phyloP scores from a whole-genome alignment of 2,113 vertebrate genomes.

The Urocynchramus pylzowi region DNA sequence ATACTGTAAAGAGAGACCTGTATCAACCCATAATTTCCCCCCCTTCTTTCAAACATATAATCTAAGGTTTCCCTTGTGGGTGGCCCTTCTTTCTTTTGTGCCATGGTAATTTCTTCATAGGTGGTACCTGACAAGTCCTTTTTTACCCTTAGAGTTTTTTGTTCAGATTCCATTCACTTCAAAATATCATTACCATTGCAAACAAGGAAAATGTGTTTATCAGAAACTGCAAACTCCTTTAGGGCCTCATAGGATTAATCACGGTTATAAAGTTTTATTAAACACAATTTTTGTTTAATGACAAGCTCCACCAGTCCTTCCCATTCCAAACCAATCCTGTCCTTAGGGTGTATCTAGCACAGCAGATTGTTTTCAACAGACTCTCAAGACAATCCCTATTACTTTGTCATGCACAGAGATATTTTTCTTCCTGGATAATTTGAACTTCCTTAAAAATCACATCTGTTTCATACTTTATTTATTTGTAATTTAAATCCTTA shows the following conservation, averaged over 20 bases:
- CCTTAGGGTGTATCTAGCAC: conserved; percentile 83
- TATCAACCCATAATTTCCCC: background rate
- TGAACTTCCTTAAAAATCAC: conserved; percentile 88
- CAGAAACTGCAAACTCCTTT: conserved; percentile 85
- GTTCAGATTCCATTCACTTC: conserved; percentile 79
- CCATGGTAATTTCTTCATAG: conserved; percentile 67
- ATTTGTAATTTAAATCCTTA: conserved; percentile 90
- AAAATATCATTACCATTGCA: conserved; percentile 87
- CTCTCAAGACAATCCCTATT: conserved; percentile 85
- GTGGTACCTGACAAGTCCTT: conserved; percentile 73
- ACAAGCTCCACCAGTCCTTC: conserved; percentile 87
- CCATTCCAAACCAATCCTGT: conserved; percentile 84
- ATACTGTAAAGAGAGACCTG: conserved; percentile 1
- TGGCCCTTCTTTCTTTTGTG: conserved; percentile 54
- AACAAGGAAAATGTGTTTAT: conserved; percentile 88
- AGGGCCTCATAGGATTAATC: conserved; percentile 90
- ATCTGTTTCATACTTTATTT: conserved; percentile 90
- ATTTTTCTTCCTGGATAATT: conserved; percentile 88
- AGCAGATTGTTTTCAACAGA: conserved; percentile 88
- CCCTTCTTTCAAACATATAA: background rate
- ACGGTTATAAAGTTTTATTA: conserved; percentile 92
- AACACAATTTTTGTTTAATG: conserved; percentile 92
- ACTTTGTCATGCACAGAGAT: conserved; percentile 86
- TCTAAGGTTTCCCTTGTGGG: conserved; percentile 59
- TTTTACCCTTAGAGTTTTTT: conserved; percentile 70